A percentile compares a stretch with the other conserved stretches of the same genome.
Evolutionary conservation across 2,797 vertebrate species (phyloP).

Genomic region (Myotis daubentonii): DNA sequence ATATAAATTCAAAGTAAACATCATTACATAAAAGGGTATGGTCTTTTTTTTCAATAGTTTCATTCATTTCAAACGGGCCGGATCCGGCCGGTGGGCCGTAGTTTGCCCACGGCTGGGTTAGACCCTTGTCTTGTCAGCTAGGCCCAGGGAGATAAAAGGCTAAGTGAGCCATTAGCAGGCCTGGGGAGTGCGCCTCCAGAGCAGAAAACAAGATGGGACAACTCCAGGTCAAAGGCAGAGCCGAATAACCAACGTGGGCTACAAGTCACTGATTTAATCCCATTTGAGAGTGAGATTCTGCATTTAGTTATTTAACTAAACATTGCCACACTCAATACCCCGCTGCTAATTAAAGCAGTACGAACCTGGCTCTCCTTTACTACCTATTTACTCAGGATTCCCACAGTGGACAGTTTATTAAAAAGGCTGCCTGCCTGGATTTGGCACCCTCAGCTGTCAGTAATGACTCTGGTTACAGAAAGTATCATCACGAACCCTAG

Average conservation of each 20-base stretch:
- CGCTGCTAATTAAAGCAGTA: neutral
- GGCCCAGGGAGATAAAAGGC: neutral
- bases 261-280: neutral
- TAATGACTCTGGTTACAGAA: neutral
- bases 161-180: too few species aligned
- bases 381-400: neutral
- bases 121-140: neutral
- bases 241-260: neutral
- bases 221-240: neutral
- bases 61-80: too few species aligned
- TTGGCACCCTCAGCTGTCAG: neutral
- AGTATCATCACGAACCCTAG: neutral
- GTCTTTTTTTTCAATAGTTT: too few species aligned
- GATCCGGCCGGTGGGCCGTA: too few species aligned
- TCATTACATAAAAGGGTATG: too few species aligned
- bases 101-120: too few species aligned
- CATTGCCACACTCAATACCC: neutral
- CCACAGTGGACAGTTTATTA: neutral
- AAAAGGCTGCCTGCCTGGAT: neutral
- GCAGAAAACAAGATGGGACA: neutral
- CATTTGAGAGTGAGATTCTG: neutral
- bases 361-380: neutral
- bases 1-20: too few species aligned
- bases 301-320: neutral
- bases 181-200: neutral